Evolutionary conservation across 2,888 invertebrate genomes (phyloP).

Genomic region (Clistopyga incitator): DNA sequence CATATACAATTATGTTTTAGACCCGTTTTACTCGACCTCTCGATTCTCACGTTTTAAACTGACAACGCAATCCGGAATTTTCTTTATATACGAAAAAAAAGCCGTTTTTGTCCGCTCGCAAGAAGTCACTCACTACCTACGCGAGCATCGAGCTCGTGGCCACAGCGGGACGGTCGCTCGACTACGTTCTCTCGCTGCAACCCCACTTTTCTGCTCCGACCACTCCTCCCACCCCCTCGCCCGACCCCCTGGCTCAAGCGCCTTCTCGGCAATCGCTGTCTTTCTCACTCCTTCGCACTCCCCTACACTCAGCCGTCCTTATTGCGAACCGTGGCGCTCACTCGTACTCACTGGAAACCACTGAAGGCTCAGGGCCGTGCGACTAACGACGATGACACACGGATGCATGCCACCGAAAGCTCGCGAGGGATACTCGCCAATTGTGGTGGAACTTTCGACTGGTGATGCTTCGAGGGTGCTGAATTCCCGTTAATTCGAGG

Average conservation of each 20-base stretch:
- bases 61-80: not conserved
- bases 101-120: slow-evolving; percentile 72
- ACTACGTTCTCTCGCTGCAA: slow-evolving; percentile 80
- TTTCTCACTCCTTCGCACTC: slow-evolving; percentile 44
- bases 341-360: slow-evolving; percentile 14
- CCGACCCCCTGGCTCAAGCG: slow-evolving; percentile 48
- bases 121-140: slow-evolving; percentile 82
- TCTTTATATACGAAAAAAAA: slow-evolving; percentile 38
- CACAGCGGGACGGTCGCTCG: slow-evolving; percentile 84
- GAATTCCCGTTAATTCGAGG: not conserved
- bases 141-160: slow-evolving; percentile 82
- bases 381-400: not conserved
- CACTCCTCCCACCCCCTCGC: slow-evolving; percentile 44
- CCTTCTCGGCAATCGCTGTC: slow-evolving; percentile 36
- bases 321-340: slow-evolving; percentile 26
- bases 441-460: not conserved
- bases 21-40: slow-evolving; percentile 33
- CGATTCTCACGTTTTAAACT: not conserved
- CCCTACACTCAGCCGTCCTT: not conserved
- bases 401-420: not conserved
- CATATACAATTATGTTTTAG: not conserved
- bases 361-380: slow-evolving; percentile 25
- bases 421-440: not conserved
- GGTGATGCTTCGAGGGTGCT: not conserved
- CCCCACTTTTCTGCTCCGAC: slow-evolving; percentile 73